Evolutionary conservation across 1,140 invertebrate genomes (phyloP).

Genomic region (Caenorhabditis inopinata): DNA sequence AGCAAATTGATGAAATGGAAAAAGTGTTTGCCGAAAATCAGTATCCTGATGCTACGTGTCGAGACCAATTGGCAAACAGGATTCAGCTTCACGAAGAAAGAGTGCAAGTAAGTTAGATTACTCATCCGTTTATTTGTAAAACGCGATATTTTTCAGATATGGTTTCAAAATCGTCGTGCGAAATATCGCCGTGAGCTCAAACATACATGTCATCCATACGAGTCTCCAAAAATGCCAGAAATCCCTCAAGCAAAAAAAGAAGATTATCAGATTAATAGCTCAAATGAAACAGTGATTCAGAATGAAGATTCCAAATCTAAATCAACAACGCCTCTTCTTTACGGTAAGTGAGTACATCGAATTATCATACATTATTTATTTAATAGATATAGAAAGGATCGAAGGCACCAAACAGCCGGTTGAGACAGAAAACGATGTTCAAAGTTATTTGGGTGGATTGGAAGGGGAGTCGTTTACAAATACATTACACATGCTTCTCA

Average conservation of each 20-base stretch:
- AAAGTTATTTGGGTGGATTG: too few relatives aligned
- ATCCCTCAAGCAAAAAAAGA: neutral
- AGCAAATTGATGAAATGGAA: conserved; percentile 7
- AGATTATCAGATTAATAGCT: neutral
- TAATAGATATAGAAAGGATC: too few relatives aligned
- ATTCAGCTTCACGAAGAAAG: conserved; percentile 3
- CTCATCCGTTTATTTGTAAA: neutral
- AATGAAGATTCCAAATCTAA: too few relatives aligned
- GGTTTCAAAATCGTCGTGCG: conserved; percentile 2
- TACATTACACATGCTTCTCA: too few relatives aligned
- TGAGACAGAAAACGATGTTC: too few relatives aligned
- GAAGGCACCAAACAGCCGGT: too few relatives aligned
- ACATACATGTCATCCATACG: neutral
- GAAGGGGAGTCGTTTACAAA: too few relatives aligned
- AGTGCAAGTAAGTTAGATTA: neutral
- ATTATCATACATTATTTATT: too few relatives aligned
- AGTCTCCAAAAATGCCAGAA: too few relatives aligned
- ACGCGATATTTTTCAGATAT: neutral
- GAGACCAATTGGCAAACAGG: neutral
- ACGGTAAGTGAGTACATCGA: too few relatives aligned
- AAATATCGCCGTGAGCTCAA: neutral
- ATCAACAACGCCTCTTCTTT: too few relatives aligned
- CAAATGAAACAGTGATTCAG: too few relatives aligned
- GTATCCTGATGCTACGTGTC: neutral
- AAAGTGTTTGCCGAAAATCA: neutral